A percentile compares a stretch with the other conserved stretches of the same genome.
These are phyloP conservation scores for Psilanteris sp. DNA, from an alignment of 1,140 invertebrate genomes.

Conservation along the genomic window DNA sequence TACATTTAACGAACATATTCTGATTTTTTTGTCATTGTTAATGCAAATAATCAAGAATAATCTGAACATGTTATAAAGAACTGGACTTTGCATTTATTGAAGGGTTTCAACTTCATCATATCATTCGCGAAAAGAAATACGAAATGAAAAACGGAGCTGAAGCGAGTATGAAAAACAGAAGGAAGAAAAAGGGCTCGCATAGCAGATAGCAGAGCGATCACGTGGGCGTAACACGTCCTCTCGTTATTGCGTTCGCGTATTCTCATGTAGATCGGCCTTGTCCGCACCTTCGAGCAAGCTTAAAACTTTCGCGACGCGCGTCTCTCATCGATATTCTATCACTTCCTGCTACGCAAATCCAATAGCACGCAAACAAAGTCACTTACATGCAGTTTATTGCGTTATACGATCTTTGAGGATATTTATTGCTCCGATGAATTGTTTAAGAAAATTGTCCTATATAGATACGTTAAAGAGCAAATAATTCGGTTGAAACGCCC, in stretches of 20 bases:
- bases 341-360: constrained; percentile 45
- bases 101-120: constrained; percentile 63
- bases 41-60: constrained; percentile 49
- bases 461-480: neutral
- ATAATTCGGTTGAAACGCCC: no score
- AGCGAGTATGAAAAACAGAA: constrained; percentile 17
- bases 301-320: constrained; percentile 40
- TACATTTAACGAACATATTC: no score
- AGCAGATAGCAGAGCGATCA: constrained; percentile 69
- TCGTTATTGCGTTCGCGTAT: constrained; percentile 70
- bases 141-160: constrained; percentile 32
- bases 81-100: constrained; percentile 8
- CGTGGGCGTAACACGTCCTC: constrained; percentile 72
- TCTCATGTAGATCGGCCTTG: constrained; percentile 69
- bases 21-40: no score
- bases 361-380: constrained; percentile 44
- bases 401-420: no score
- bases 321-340: constrained; percentile 58
- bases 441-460: no score
- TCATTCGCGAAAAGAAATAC: constrained; percentile 38
- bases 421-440: constrained; percentile 34
- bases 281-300: constrained; percentile 65
- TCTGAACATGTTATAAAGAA: neutral
- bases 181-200: constrained; percentile 42
- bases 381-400: no score